Base-by-base conservation (phyloP, 2,113 vertebrate genomes). In the Pristiophorus japonicus region DNA sequence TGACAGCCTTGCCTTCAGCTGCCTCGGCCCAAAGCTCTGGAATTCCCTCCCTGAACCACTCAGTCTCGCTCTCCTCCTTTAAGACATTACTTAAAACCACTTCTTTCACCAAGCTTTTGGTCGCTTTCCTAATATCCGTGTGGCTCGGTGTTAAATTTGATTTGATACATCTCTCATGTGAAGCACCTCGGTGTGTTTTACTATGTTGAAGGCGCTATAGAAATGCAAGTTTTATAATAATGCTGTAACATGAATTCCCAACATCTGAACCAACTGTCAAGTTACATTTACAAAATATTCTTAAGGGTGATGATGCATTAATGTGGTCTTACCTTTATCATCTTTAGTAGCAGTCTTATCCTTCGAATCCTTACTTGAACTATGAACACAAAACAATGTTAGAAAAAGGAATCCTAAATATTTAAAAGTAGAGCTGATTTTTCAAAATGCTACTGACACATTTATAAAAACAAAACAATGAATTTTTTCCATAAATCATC, bases 281-380 rank as follows among this genome's bases (percentile, higher is more conserved):
- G n/a, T n/a, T n/a, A n/a, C 55, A 91, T n/a, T 62, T 91, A n/a
- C 87, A 62, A 59, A 14, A 91, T 20, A 34, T 59, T 91, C 16
- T 34, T 12, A 38, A 22, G 4, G n/a, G 4, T 38, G 34, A n/a
- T n/a, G n/a, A 34, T 38, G 34, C 34, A 16, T 42, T 63, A 65
- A 63, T 65, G 30, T 91, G 95, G 93, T 95, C 97, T 97, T 98
- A 99, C 99, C 99, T 98, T 99, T 99, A 85, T 99, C 99, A 96
- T 99, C 99, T 97, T 99, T 99, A 95, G 97, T 97, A 45, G 98
- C 95, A 96, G 97, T 96, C 98, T 99, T 99, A 97, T 99, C 99
- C 98, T 98, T 97, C 96, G 97, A 97, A 96, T 99, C 99, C 97
- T 99, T 99, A 97, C 99, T 98, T 96, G 99, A 98, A 97, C 99